Evolutionary conservation across 2,888 invertebrate genomes (phyloP).

Genomic region (Cephalotes varians): DNA sequence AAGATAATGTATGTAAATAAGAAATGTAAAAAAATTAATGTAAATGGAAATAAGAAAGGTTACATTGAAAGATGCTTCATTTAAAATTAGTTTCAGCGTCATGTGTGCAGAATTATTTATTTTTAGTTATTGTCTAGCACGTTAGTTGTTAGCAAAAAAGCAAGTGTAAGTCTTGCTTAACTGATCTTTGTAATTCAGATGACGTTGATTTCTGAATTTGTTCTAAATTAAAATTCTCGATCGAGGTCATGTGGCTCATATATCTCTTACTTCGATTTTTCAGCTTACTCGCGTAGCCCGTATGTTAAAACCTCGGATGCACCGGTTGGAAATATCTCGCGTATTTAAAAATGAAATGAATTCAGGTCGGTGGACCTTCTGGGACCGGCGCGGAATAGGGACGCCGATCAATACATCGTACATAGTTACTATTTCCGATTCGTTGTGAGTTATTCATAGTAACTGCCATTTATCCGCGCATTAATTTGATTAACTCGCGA

Average conservation of each 20-base stretch:
- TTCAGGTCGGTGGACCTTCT: conserved; percentile 78
- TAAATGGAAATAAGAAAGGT: too few species aligned
- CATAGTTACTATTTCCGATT: conserved; percentile 71
- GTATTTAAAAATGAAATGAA: conserved; percentile 64
- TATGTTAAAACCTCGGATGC: conserved; percentile 13
- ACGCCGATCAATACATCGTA: conserved; percentile 74
- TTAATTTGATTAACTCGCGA: conserved; percentile 26
- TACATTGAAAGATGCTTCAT: too few species aligned
- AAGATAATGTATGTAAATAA: too few species aligned
- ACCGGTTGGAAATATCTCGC: neutral
- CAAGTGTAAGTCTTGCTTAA: too few species aligned
- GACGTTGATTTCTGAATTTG: neutral
- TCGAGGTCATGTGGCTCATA: neutral
- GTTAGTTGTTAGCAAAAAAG: too few species aligned
- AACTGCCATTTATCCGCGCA: neutral
- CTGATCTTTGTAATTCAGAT: neutral
- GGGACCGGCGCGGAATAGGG: conserved; percentile 68
- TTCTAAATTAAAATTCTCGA: neutral
- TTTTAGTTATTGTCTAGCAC: too few species aligned
- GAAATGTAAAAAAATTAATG: too few species aligned
- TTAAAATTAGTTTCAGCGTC: too few species aligned
- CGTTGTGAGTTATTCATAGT: conserved; percentile 65
- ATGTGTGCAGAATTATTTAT: too few species aligned
- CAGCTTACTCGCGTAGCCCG: neutral
- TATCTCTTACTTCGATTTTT: neutral